These are phyloP conservation scores for Tinamus guttatus DNA, from an alignment of 2,113 vertebrate genomes.

Conservation along the genomic window DNA sequence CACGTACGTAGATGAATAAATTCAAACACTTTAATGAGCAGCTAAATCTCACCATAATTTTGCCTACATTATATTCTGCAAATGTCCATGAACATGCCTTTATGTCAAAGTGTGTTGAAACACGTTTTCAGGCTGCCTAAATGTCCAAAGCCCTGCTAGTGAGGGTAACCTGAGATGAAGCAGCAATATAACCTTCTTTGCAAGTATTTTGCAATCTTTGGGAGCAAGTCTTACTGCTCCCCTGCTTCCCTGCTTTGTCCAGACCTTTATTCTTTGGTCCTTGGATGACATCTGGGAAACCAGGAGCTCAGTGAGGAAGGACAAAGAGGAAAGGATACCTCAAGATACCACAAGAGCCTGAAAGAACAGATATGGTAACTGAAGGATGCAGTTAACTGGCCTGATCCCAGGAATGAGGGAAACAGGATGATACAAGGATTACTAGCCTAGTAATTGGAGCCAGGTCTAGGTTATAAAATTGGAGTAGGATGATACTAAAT, in stretches of 20 bases:
- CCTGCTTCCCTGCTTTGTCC: background rate
- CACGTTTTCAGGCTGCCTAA: background rate
- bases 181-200: background rate
- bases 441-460: background rate
- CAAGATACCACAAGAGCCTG: background rate
- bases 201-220: background rate
- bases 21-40: background rate
- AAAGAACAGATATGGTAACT: background rate
- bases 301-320: background rate
- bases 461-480: background rate
- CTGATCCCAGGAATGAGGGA: background rate
- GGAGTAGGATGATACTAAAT: background rate
- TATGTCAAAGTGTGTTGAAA: background rate
- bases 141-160: background rate
- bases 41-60: background rate
- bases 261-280: background rate
- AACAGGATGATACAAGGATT: accelerated
- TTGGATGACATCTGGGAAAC: background rate
- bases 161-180: background rate
- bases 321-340: background rate
- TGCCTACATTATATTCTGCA: background rate
- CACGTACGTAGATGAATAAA: background rate
- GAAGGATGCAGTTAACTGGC: background rate
- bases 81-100: background rate
- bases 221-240: background rate